Evolutionary conservation across 2,113 vertebrate genomes (phyloP).

Genomic region (Cebus imitator): DNA sequence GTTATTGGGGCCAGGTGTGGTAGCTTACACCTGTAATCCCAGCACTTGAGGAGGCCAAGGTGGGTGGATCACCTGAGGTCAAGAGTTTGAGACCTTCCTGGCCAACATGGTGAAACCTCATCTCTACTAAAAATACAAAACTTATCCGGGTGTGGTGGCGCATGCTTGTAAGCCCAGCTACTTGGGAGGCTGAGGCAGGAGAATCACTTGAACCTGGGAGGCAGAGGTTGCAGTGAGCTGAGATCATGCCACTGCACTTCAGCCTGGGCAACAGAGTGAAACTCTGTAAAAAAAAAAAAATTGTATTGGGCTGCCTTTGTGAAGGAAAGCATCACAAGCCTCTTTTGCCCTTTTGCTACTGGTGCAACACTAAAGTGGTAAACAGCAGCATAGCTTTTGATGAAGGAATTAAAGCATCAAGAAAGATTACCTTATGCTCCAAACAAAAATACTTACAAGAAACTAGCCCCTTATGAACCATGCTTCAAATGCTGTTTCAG

Average conservation of each 20-base stretch:
- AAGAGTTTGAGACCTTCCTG: not conserved
- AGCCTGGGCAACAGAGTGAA: too few species aligned
- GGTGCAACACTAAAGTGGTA: not conserved
- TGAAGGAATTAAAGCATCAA: not conserved
- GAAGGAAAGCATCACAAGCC: not conserved
- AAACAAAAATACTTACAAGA: conserved; percentile 42
- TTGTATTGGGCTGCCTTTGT: not conserved
- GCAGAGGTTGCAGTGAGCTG: too few species aligned
- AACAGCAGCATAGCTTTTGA: not conserved
- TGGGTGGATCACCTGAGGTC: not conserved
- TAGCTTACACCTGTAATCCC: too few species aligned
- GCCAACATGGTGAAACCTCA: not conserved
- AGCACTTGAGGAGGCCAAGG: too few species aligned
- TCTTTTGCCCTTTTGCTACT: not conserved
- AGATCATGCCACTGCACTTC: too few species aligned
- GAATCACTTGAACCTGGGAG: too few species aligned
- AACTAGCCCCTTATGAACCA: not conserved
- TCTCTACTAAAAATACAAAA: too few species aligned
- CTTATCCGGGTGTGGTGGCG: too few species aligned
- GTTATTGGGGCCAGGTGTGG: not conserved
- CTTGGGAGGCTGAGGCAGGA: too few species aligned
- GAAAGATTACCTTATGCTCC: not conserved
- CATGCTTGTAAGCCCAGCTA: too few species aligned
- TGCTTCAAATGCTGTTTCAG: conserved; percentile 30
- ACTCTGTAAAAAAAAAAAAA: too few species aligned